Base-by-base conservation (phyloP, 2,797 vertebrate genomes). In the Megaceryle alcyon region DNA sequence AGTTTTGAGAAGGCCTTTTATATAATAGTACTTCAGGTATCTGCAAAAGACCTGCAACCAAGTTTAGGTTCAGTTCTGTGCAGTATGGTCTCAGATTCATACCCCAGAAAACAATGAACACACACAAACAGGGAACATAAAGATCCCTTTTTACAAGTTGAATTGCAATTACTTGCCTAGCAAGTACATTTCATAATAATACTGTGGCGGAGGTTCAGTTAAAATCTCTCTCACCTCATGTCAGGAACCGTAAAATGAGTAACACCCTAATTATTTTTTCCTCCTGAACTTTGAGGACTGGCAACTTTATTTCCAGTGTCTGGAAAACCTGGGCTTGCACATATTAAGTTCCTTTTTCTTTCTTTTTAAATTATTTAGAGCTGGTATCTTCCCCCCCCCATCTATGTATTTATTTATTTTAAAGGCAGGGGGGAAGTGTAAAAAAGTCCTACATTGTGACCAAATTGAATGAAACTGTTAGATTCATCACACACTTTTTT, bases 401-500 rank as follows among this genome's bases (percentile, higher is more conserved):
- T 33, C 33, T 33, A 33, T 33, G 7, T 48, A 7, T 23, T 48
- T 48, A 21, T 49, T 51, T 26, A 5, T 14, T 51, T 51, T 51
- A 9, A 2, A 4, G 23, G 11, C 33, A 3, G 14, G 11, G 29
- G 2, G 1, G 17, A 8, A 0, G 6, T 13, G 5, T 11, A 19
- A 57, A 73, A 72, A 23, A 69, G 11, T 33, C 5, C 19, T 35
- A 43, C 7, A 15, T 70, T 26, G 23, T 9, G 12, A 3, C 2
- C 12, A 87, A 71, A 18, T 15, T 14, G 12, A 77, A 66, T 4
- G 15, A 88, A 79, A 85, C 16, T 12, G 37, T 4, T 3, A 78
- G 12, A 37, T 29, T 73, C 25, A 70, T 33, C 33, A 31, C 12
- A 25, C 2, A 53, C 9, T 0, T 18, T 87, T 63, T 48, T 73